A percentile compares a stretch with the other conserved stretches of the same genome.
Evolutionary conservation across 2,888 invertebrate species (phyloP).

Genomic region (Coenonympha glycerion): DNA sequence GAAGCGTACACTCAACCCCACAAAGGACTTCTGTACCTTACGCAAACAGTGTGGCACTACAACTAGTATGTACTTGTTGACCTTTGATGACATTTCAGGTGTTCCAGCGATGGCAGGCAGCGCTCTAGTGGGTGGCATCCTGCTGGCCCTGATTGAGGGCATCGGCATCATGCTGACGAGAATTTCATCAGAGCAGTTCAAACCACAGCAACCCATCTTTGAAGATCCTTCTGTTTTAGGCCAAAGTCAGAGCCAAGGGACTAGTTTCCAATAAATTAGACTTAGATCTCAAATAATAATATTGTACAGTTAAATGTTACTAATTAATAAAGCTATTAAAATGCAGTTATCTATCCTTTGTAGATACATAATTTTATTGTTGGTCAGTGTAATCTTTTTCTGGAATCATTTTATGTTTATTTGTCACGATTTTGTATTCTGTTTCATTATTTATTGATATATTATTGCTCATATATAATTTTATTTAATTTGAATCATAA

Average conservation of each 20-base stretch:
- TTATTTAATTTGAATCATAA: too few relatives aligned
- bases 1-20: too few relatives aligned
- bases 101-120: conserved; percentile 94
- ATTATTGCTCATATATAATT: too few relatives aligned
- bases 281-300: conserved; percentile 28
- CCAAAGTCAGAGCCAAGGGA: conserved; percentile 59
- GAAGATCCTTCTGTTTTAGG: conserved; percentile 86
- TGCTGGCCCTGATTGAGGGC: conserved; percentile 97
- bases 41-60: too few relatives aligned
- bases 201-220: conserved; percentile 84
- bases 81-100: conserved; percentile 56
- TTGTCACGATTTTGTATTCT: too few relatives aligned
- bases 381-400: too few relatives aligned
- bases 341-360: background rate
- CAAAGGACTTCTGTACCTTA: too few relatives aligned
- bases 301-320: conserved; percentile 33
- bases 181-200: conserved; percentile 93
- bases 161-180: conserved; percentile 95
- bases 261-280: conserved; percentile 50
- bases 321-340: background rate
- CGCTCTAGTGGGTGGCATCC: conserved; percentile 95
- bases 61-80: too few relatives aligned
- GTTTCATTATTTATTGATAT: too few relatives aligned
- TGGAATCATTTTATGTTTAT: too few relatives aligned
- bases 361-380: too few relatives aligned